phyloP scores from a whole-genome alignment of 2,888 invertebrate species.

The Pyrrhosoma nymphula region DNA sequence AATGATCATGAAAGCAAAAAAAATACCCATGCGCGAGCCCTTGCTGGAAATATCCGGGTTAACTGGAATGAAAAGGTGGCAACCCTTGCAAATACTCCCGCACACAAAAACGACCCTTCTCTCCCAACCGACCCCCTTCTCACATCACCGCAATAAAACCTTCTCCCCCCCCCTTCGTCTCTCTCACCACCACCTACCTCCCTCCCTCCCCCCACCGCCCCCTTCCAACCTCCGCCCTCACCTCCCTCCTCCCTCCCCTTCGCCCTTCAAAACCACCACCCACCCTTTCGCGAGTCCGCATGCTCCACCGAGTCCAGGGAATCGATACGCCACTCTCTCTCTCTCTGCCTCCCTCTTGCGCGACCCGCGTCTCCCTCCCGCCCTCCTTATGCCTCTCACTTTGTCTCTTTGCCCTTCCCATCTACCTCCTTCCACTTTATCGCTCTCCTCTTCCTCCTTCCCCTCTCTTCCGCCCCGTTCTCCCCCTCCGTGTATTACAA shows the following conservation, averaged over 20 bases:
- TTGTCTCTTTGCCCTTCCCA: too few relatives aligned
- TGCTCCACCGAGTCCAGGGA: slow-evolving; percentile 51
- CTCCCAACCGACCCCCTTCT: too few relatives aligned
- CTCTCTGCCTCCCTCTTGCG: neutral
- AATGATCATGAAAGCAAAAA: neutral
- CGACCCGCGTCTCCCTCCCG: neutral
- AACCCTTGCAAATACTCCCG: neutral
- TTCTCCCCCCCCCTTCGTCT: too few relatives aligned
- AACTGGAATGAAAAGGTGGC: slow-evolving; percentile 14
- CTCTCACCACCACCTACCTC: neutral
- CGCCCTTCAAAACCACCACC: neutral
- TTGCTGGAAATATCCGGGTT: neutral
- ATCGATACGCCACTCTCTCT: slow-evolving; percentile 30
- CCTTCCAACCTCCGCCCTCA: neutral
- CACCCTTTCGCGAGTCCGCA: slow-evolving; percentile 11
- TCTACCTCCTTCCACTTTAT: too few relatives aligned
- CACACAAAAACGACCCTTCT: neutral
- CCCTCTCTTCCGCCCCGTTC: neutral
- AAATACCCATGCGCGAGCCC: neutral
- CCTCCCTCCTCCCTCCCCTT: neutral
- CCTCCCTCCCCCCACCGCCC: neutral
- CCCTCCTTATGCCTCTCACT: neutral
- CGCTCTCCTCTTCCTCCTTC: neutral
- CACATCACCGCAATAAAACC: too few relatives aligned
- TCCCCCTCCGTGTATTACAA: neutral